A percentile compares a stretch with the other conserved stretches of the same genome.
Conservation (phyloP, 2,888 invertebrate genomes). For the Platynereis dumerilii region DNA sequence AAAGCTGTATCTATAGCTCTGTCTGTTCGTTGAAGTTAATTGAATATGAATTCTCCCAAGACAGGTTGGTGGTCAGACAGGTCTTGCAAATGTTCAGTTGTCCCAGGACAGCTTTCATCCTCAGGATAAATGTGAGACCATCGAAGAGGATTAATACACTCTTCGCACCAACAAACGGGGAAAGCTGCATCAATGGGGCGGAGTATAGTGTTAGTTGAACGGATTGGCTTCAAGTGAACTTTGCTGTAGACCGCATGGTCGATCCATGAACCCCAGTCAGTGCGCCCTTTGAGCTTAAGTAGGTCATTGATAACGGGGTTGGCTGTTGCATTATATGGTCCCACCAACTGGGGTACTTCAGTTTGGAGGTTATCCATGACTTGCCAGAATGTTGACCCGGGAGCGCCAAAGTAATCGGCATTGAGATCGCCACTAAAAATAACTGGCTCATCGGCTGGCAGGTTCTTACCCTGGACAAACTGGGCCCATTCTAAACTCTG, state of each 20-base stretch:
- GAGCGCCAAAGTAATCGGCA: background rate
- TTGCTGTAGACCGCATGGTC: too few relatives aligned
- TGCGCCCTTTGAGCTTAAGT: background rate
- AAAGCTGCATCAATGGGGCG: too few relatives aligned
- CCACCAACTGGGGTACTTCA: background rate
- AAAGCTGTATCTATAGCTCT: too few relatives aligned
- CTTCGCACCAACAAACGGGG: too few relatives aligned
- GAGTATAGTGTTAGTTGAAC: too few relatives aligned
- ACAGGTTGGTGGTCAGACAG: slow-evolving; percentile 3
- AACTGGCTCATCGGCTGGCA: background rate
- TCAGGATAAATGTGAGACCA: too few relatives aligned
- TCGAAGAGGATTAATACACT: too few relatives aligned
- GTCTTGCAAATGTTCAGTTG: background rate
- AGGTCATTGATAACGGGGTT: background rate
- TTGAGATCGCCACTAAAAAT: slow-evolving; percentile 2
- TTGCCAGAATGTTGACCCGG: background rate
- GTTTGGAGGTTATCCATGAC: slow-evolving; percentile 6
- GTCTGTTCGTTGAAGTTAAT: too few relatives aligned
- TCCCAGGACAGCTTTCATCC: too few relatives aligned
- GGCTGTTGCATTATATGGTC: background rate
- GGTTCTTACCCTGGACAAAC: background rate
- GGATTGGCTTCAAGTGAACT: too few relatives aligned
- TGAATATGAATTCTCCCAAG: background rate
- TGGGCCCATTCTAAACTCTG: background rate
- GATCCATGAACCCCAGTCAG: background rate